Evolutionary conservation across 2,797 vertebrate species (phyloP).

Genomic region (Spheniscus humboldti): DNA sequence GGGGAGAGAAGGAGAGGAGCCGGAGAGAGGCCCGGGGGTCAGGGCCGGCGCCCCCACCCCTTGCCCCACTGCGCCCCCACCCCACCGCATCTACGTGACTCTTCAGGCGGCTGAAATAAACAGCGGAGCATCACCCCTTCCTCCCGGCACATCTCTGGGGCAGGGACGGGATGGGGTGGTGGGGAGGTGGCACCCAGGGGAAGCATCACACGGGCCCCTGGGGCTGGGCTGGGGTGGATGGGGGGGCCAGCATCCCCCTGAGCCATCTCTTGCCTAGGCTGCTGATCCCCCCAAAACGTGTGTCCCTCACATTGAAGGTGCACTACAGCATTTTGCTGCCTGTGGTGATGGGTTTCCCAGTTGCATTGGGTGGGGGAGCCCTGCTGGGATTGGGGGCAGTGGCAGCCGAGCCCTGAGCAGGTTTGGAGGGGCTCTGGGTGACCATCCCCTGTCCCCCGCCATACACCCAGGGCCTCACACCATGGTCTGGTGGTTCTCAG

Average conservation of each 20-base stretch:
- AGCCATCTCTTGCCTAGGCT: neutral
- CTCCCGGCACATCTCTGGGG: neutral
- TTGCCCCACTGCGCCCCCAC: constrained; percentile 28
- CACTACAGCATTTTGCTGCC: neutral
- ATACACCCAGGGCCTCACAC: neutral
- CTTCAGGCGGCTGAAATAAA: constrained; percentile 54
- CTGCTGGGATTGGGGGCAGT: neutral
- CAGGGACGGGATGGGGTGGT: neutral
- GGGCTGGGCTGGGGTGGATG: neutral
- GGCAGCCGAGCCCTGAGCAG: neutral
- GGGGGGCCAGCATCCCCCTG: neutral
- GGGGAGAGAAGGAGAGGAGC: constrained; percentile 52
- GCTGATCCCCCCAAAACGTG: rapidly evolving
- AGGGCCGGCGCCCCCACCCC: constrained; percentile 12
- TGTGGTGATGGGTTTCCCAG: neutral
- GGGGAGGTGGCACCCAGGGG: rapidly evolving
- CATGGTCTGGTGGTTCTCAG: neutral
- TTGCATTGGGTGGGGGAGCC: neutral
- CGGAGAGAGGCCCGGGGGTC: constrained; percentile 26
- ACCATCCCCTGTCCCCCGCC: rapidly evolving
- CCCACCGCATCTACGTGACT: constrained; percentile 12
- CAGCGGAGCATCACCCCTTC: constrained; percentile 21
- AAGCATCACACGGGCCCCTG: rapidly evolving
- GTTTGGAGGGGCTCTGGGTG: neutral
- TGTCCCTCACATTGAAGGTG: neutral